Base-by-base conservation (phyloP, 2,888 invertebrate species). In the Metallyticus violacea region DNA sequence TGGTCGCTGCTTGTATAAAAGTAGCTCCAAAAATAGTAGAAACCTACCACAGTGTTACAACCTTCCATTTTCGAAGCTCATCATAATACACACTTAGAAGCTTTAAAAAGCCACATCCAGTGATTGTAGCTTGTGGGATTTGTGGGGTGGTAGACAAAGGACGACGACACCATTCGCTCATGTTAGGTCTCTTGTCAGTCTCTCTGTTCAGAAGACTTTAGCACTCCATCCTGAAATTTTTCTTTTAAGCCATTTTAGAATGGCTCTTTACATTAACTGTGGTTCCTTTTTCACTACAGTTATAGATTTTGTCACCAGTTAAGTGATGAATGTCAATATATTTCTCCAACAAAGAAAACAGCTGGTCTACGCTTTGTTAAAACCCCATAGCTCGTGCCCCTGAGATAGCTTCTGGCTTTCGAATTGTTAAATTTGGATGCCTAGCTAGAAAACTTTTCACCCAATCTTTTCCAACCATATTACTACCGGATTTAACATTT, bases 101-200 rank as follows among this genome's bases (percentile, higher is more conserved):
- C 1, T 78, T 81, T 6, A 81, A n/a, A 22, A 6, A 9, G 7
- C 27, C 25, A 28, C 81, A 5, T 15, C 87, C 6, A 89, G 90
- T 82, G 90, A 90, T 22, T 90, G 40, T 62, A n/a, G n/a, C n/a
- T 88, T 85, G 85, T 89, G 89, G 7, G 89, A 89, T 29, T 89
- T 89, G 81, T 90, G 90, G 89, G 89, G n/a, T 1, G 90, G 90
- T 26, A 90, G 86, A 77, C 89, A 90, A 4, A 90, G 85, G 79
- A 90, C 83, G 29, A 89, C 78, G 7, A 90, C 89, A 1, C 88
- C 88, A 87, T 89, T 88, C 4, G 86, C 87, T 30, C 88, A 86
- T n/a, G 89, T 89, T 5, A 86, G 79, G 30, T 89, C 89, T 77
- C 9, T 9, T 4, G 81, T 81, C 1, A 25, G 81, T 27, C n/a